These are phyloP conservation scores for Spodoptera littoralis DNA, from an alignment of 2,888 invertebrate species.

Conservation along the genomic window DNA sequence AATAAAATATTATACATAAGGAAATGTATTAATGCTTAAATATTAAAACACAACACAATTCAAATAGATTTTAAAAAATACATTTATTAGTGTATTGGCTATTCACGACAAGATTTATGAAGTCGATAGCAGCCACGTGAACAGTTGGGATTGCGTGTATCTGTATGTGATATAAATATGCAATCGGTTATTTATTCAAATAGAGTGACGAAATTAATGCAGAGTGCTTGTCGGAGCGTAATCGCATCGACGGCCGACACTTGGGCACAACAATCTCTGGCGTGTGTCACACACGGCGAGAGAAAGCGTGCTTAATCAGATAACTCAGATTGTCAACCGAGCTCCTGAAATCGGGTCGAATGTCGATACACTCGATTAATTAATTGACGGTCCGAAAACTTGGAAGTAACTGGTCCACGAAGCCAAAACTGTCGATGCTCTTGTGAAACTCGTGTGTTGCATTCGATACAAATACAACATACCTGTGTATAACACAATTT, in stretches of 20 bases:
- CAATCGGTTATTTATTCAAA: conserved; percentile 85
- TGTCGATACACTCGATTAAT: conserved; percentile 88
- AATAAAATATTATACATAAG: too few relatives aligned
- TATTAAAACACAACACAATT: background rate
- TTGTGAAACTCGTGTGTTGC: conserved; percentile 74
- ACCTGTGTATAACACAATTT: conserved; percentile 42
- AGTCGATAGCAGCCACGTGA: conserved; percentile 69
- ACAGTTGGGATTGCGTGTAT: conserved; percentile 73
- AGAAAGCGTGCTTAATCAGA: conserved; percentile 89
- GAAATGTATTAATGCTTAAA: too few relatives aligned
- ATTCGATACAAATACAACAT: conserved; percentile 53
- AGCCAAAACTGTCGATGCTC: conserved; percentile 75
- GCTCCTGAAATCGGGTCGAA: conserved; percentile 88
- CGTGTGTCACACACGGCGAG: conserved; percentile 80
- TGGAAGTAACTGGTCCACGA: conserved; percentile 81
- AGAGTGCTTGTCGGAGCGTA: conserved; percentile 76
- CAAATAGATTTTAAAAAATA: conserved; percentile 18
- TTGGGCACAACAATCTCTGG: conserved; percentile 62
- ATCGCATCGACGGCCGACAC: conserved; percentile 68
- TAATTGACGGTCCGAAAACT: conserved; percentile 86
- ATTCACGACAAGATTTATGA: conserved; percentile 71
- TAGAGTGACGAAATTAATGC: conserved; percentile 85
- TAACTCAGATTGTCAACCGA: conserved; percentile 88
- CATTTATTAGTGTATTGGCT: conserved; percentile 23
- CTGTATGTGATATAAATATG: conserved; percentile 76